A percentile compares a stretch with the other conserved stretches of the same genome.
Evolutionary conservation across 2,888 invertebrate genomes (phyloP).

Genomic region (Diogma glabrata): DNA sequence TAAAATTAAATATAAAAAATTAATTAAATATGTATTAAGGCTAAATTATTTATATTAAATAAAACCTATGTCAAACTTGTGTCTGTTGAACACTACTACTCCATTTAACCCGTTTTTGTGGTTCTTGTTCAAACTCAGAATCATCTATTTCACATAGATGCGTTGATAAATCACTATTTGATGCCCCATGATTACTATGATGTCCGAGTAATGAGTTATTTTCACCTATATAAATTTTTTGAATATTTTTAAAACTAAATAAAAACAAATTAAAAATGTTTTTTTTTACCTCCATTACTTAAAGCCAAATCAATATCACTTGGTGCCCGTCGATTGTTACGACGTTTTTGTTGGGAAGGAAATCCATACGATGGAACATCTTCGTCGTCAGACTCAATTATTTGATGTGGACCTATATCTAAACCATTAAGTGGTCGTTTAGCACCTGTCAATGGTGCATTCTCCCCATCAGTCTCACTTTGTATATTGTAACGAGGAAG

Average conservation of each 20-base stretch:
- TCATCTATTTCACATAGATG: constrained; percentile 89
- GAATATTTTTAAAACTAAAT: background rate
- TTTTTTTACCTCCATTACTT: constrained; percentile 22
- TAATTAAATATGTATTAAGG: background rate
- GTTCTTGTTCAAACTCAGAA: constrained; percentile 55
- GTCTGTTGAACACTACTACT: constrained; percentile 24
- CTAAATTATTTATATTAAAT: background rate
- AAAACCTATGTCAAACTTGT: constrained; percentile 22
- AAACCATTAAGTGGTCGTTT: constrained; percentile 22
- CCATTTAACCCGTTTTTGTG: constrained; percentile 19
- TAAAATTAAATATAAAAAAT: background rate
- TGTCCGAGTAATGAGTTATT: constrained; percentile 59
- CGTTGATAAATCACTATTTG: constrained; percentile 77
- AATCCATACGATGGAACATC: constrained; percentile 40
- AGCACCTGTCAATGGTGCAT: constrained; percentile 24
- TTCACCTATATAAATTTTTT: constrained; percentile 42
- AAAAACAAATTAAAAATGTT: background rate
- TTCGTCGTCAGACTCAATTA: constrained; percentile 36
- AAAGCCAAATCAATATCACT: constrained; percentile 22
- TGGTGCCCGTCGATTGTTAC: constrained; percentile 32
- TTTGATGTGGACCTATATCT: constrained; percentile 21
- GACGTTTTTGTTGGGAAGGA: constrained; percentile 30
- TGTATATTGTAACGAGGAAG: constrained; percentile 58
- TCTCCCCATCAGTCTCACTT: constrained; percentile 51
- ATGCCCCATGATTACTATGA: constrained; percentile 40